Evolutionary conservation across 2,797 vertebrate genomes (phyloP).

Genomic region (Pogonophryne albipinna): DNA sequence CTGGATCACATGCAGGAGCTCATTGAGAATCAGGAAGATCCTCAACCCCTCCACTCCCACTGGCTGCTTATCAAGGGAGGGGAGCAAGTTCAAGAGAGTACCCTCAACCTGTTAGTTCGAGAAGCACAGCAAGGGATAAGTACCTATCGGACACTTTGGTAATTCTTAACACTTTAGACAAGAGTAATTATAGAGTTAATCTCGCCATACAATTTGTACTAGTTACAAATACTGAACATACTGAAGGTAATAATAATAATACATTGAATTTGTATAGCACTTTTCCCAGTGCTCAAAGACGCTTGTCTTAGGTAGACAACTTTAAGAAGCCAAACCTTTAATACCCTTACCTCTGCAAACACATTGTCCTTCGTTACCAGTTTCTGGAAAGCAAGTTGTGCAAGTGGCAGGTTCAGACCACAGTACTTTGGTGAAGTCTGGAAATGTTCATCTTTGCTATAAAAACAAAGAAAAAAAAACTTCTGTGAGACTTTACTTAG

Average conservation of each 20-base stretch:
- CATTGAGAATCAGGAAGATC: constrained; percentile 78
- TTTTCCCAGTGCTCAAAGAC: no score
- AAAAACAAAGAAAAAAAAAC: background rate
- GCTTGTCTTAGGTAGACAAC: background rate
- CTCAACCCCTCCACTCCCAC: constrained; percentile 76
- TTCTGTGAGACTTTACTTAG: no score
- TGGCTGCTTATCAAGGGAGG: constrained; percentile 46
- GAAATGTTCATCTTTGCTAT: constrained; percentile 64
- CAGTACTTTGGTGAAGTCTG: constrained; percentile 47
- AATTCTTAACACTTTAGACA: background rate
- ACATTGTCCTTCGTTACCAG: constrained; percentile 45
- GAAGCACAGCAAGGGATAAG: background rate
- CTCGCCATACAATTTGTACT: background rate
- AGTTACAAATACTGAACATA: background rate
- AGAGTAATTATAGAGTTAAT: background rate
- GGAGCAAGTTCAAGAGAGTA: constrained; percentile 56
- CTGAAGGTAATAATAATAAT: background rate
- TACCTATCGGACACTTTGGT: background rate
- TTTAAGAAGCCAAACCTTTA: background rate
- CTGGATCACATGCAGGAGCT: constrained; percentile 58
- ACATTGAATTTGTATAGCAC: no score
- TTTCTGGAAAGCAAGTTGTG: constrained; percentile 54
- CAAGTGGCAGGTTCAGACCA: constrained; percentile 65
- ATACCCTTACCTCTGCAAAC: constrained; percentile 57
- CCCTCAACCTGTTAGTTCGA: constrained; percentile 65